A percentile compares a stretch with the other conserved stretches of the same genome.
Evolutionary conservation across 2,888 invertebrate genomes (phyloP).

Genomic region (Xestoiulus laeticollis): DNA sequence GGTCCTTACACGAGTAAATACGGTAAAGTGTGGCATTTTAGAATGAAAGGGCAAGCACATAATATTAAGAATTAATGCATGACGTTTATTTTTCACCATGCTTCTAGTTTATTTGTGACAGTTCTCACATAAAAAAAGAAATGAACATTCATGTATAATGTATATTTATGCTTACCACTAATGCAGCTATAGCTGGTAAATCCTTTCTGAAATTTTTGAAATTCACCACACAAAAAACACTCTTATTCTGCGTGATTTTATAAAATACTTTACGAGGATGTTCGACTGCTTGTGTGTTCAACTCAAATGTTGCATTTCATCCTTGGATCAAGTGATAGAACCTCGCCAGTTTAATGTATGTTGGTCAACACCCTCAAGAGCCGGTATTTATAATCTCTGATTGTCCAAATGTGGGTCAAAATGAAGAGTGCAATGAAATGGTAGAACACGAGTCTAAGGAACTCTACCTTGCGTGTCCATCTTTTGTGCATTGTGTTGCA

Average conservation of each 20-base stretch:
- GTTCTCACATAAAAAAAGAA: too few relatives aligned
- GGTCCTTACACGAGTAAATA: too few relatives aligned
- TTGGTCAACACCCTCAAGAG: conserved; percentile 45
- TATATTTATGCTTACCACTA: too few relatives aligned
- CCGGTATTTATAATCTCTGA: conserved; percentile 43
- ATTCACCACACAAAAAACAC: background rate
- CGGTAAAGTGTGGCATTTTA: too few relatives aligned
- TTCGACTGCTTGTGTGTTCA: background rate
- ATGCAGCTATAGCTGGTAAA: background rate
- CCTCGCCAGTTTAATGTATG: background rate
- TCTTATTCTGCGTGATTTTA: background rate
- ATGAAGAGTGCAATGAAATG: conserved; percentile 50
- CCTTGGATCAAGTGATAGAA: background rate
- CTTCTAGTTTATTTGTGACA: too few relatives aligned
- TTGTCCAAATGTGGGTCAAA: conserved; percentile 47
- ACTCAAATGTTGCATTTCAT: background rate
- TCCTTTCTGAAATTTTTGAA: background rate
- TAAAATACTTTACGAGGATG: background rate
- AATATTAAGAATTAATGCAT: too few relatives aligned
- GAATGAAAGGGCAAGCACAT: too few relatives aligned
- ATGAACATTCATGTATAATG: too few relatives aligned
- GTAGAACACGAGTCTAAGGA: conserved; percentile 46
- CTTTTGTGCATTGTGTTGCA: conserved; percentile 5
- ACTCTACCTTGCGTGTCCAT: conserved; percentile 18
- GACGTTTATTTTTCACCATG: too few relatives aligned